Conservation (phyloP, 2,113 vertebrate species). For the Phrynocephalus versicolor region DNA sequence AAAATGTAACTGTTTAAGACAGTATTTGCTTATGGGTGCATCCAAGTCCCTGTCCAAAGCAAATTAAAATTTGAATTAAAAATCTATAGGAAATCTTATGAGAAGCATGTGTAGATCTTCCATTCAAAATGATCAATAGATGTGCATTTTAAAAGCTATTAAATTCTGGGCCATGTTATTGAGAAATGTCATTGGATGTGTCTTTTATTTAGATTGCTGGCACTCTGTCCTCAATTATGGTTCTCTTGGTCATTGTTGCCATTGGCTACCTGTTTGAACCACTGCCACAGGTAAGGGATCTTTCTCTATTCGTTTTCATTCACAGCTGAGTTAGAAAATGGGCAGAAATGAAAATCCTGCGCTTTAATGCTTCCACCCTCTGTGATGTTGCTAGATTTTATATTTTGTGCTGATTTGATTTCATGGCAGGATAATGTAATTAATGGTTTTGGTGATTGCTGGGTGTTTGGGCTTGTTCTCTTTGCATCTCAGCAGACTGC, state of each 20-base stretch:
- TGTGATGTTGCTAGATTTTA: not conserved
- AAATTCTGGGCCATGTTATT: not conserved
- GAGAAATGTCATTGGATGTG: not conserved
- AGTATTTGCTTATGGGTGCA: not conserved
- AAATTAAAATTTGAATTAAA: too few relatives aligned
- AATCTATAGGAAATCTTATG: not conserved
- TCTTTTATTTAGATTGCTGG: slow-evolving; percentile 86
- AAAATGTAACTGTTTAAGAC: not conserved
- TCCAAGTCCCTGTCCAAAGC: not conserved
- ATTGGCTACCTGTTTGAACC: slow-evolving; percentile 93
- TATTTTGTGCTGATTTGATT: not conserved
- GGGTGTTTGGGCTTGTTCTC: not conserved
- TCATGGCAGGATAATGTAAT: too few relatives aligned
- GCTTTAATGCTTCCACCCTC: not conserved
- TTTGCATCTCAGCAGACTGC: not conserved
- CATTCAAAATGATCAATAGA: not conserved
- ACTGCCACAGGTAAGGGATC: slow-evolving; percentile 86
- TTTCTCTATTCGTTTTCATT: not conserved
- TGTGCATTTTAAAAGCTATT: not conserved
- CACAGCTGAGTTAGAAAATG: not conserved
- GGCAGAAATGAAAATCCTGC: not conserved
- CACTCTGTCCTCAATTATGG: slow-evolving; percentile 85
- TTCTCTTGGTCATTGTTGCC: slow-evolving; percentile 91
- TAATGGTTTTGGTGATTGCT: not conserved
- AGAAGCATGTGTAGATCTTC: not conserved